Evolutionary conservation across 2,113 vertebrate species (phyloP), one percentile per base, ranked within the genome.

Genomic region (Sprattus sprattus): DNA sequence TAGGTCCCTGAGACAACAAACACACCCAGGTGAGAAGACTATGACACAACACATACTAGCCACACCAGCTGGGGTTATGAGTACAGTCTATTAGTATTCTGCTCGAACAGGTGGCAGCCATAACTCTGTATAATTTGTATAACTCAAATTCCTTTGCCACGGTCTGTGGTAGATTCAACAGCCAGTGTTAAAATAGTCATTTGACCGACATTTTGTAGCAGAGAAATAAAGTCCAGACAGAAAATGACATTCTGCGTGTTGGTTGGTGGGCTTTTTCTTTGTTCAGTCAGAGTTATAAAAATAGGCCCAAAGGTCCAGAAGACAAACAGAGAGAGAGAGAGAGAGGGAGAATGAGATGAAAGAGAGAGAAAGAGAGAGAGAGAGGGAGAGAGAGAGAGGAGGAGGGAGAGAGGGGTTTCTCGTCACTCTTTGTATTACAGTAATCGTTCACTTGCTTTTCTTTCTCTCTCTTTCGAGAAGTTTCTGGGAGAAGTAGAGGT

Each of bases 1-100:
- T 71, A 99, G 94, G 90, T 99, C 98, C 91, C 98, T 99, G 93
- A 39, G n/a, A 0, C 4, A 84, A 78, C 71, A 87, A 32, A 89
- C 39, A 85, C 22, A 89, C 57, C 64, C 64, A 71, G 64, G 64
- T 71, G 25, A 71, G 64, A 71, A 8, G 64, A 71, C 15, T 10
- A 28, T 71, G 64, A 71, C 64, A 32, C 11, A 71, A 71, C 60
- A 6, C 60, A n/a, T n/a, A 67, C 22, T 67, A n/a, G 64, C 7
- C 25, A 71, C 64, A 71, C 64, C 64, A 32, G 64, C 25, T 54
- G 4, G 15, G 52, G 52, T 15, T 20, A 22, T 60, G 54, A 60
- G 18, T 60, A 60, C 20, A 7, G 20, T 60, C 54, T 16, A 11
- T 9, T 20, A 64, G 60, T 25, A n/a, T 28, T 25, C 25, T 22